Conservation (phyloP, 2,888 invertebrate species). For the Drosophila formosana region DNA sequence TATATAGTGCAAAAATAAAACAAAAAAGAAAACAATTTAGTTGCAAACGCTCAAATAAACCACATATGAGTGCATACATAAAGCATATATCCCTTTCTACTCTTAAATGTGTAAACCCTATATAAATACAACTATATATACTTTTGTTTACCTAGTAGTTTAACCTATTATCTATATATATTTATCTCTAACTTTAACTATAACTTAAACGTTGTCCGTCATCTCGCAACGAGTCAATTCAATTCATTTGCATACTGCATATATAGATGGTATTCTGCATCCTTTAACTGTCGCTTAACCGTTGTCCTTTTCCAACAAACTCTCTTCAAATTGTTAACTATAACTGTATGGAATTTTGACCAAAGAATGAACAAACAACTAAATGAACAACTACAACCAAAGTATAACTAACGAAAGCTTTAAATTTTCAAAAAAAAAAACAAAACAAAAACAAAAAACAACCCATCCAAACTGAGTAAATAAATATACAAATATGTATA, state of each 20-base stretch:
- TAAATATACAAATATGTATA: constrained; percentile 31
- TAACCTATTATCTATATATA: constrained; percentile 7
- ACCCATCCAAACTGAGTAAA: constrained; percentile 68
- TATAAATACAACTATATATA: not conserved
- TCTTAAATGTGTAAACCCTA: constrained; percentile 13
- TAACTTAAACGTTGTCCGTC: not conserved
- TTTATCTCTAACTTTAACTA: not conserved
- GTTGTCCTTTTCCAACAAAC: constrained; percentile 17
- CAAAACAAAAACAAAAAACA: constrained; percentile 34
- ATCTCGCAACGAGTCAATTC: constrained; percentile 38
- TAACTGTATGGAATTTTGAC: constrained; percentile 49
- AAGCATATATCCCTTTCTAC: constrained; percentile 7
- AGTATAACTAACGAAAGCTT: constrained; percentile 73
- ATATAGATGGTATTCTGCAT: constrained; percentile 16
- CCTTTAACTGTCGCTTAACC: constrained; percentile 1
- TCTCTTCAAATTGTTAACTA: constrained; percentile 8
- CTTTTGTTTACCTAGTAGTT: constrained; percentile 10
- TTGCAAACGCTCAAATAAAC: constrained; percentile 39
- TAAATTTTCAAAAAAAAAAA: constrained; percentile 50
- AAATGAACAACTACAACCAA: constrained; percentile 35
- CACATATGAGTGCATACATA: constrained; percentile 29
- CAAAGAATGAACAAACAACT: constrained; percentile 34
- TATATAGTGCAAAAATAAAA: constrained; percentile 1
- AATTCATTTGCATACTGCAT: constrained; percentile 20
- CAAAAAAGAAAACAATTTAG: constrained; percentile 17